Conservation (phyloP, 2,113 vertebrate genomes). For the Archocentrus centrarchus region DNA sequence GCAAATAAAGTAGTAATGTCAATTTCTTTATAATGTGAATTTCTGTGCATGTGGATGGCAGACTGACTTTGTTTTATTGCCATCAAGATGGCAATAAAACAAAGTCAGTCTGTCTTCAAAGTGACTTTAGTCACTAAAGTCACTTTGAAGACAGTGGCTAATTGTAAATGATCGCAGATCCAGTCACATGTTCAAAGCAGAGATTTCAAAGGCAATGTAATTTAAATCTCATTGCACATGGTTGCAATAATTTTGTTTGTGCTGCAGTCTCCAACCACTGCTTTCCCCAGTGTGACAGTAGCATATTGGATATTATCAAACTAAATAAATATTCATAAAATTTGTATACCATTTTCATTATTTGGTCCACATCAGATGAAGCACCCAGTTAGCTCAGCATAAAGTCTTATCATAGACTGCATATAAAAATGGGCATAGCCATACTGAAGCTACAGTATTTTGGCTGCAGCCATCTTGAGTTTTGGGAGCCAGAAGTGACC, state of each 20-base stretch:
- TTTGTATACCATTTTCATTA: not conserved
- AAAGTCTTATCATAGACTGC: too few relatives aligned
- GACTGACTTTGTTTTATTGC: not conserved
- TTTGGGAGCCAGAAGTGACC: not conserved
- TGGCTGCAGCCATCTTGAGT: too few relatives aligned
- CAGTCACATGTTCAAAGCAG: not conserved
- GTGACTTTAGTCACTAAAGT: not conserved
- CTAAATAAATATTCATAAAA: constrained; percentile 1
- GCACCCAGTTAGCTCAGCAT: not conserved
- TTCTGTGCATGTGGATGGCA: not conserved
- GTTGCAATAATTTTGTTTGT: too few relatives aligned
- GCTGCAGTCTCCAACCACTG: not conserved
- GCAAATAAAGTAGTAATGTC: not conserved
- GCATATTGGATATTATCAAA: not conserved
- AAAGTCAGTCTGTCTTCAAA: too few relatives aligned
- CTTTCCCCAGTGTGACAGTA: not conserved
- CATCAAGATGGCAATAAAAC: too few relatives aligned
- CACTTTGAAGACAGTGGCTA: not conserved
- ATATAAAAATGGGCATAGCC: too few relatives aligned
- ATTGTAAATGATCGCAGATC: not conserved
- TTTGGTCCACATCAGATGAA: not conserved
- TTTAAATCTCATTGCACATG: too few relatives aligned
- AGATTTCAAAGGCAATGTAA: too few relatives aligned
- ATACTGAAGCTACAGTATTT: too few relatives aligned
- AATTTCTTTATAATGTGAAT: not conserved